Base-by-base conservation (phyloP, 2,797 vertebrate genomes). In the Pseudocheirus occidentalis region DNA sequence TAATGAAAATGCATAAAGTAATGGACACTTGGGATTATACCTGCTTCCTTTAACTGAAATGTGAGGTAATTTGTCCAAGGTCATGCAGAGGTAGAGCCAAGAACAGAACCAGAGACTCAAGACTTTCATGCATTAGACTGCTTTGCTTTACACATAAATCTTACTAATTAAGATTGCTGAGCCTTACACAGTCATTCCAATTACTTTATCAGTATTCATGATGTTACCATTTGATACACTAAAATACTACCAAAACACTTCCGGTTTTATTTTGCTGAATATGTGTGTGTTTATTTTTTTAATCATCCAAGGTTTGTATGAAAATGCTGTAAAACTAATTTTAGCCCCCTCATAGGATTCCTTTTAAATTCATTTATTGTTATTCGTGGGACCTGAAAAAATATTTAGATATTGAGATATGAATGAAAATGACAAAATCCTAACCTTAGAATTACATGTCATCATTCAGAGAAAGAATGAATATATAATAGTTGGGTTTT, bases 1-100 rank as follows among this genome's bases (percentile, higher is more conserved):
- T n/a, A 66, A 92, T 89, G 50, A 90, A 94, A 93, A 34, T 58
- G 56, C 29, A 21, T 92, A 96, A 93, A 53, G 58, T 31, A n/a
- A 59, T 50, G 16, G 62, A 55, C 31, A 55, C 55, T 12, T 59
- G 57, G 91, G 90, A 58, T 96, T 92, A 66, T 57, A 93, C 95
- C 34, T 87, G 2, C 81, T 96, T 94, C 55, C 90, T 96, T 1
- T 50, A 92, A 57, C 16, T 90, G 66, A 89, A 50, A 94, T 55
- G 50, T 90, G 95, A 92, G 50, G n/a, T 62, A 46, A 90, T 95
- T 96, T 92, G 91, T 46, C 94, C 93, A 94, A 92, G 94, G 93
- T 91, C 52, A 34, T 52, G 92, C 24, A 93, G 58, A 90, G 90
- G 50, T 87, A 94, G 40, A 50, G 54, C 87, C 34, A n/a, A 94